Conservation (phyloP, 2,888 invertebrate genomes). For the Thera britannica region DNA sequence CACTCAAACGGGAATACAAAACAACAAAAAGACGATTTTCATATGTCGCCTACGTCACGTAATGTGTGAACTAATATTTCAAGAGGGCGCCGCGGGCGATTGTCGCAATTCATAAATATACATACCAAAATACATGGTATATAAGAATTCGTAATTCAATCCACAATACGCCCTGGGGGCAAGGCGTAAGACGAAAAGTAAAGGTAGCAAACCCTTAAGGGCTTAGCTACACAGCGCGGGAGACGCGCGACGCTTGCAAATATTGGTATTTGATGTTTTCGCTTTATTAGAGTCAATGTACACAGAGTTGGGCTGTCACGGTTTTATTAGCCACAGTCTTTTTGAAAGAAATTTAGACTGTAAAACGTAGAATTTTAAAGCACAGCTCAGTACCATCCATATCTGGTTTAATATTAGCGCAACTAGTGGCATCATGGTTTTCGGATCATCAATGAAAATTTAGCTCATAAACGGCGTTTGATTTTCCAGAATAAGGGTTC, state of each 20-base stretch:
- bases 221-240: constrained; percentile 15
- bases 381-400: too few species aligned
- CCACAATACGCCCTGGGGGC: constrained; percentile 39
- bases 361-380: too few species aligned
- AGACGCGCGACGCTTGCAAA: constrained; percentile 1
- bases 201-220: constrained; percentile 38
- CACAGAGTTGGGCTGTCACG: neutral
- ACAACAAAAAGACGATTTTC: constrained; percentile 48
- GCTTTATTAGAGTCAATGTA: constrained; percentile 2
- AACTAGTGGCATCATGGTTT: too few species aligned
- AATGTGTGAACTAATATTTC: constrained; percentile 76
- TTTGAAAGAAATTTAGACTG: neutral
- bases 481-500: too few species aligned
- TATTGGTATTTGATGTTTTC: constrained; percentile 16
- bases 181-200: constrained; percentile 42
- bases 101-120: constrained; percentile 44
- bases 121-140: constrained; percentile 12
- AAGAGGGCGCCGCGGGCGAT: constrained; percentile 62
- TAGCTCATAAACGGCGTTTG: too few species aligned
- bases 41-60: constrained; percentile 51
- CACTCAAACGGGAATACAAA: constrained; percentile 7
- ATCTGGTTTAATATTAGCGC: too few species aligned
- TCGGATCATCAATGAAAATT: too few species aligned
- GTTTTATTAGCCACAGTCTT: neutral
- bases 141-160: constrained; percentile 45